phyloP scores from a whole-genome alignment of 1,140 invertebrate species.

The Stegodyphus dumicola region DNA sequence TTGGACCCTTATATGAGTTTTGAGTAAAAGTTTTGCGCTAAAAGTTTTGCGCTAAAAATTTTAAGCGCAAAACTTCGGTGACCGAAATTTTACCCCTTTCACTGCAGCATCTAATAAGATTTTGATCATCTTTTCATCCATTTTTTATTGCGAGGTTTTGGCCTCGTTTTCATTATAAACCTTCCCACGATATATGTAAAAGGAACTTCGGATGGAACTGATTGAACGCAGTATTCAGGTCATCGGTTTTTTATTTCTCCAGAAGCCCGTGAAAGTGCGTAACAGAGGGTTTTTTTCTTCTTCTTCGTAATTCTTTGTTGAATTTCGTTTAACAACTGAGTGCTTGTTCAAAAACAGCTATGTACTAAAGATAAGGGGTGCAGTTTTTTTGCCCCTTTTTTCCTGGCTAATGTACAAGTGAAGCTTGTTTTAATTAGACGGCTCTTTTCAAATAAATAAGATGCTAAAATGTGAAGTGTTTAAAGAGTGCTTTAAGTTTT shows the following conservation, averaged over 20 bases:
- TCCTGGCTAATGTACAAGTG: no score
- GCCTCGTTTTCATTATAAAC: constrained; percentile 59
- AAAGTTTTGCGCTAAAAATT: no score
- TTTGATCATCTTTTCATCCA: constrained; percentile 57
- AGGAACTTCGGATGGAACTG: constrained; percentile 22
- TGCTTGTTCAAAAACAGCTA: no score
- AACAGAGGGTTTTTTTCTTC: background rate
- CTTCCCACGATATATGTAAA: constrained; percentile 53
- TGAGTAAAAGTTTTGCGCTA: no score
- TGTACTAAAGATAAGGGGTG: no score
- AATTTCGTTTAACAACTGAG: background rate
- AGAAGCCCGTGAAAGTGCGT: background rate
- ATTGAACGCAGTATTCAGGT: constrained; percentile 35
- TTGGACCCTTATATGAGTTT: no score
- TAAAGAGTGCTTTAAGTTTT: no score
- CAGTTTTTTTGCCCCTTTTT: no score
- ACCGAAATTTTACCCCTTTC: constrained; percentile 61
- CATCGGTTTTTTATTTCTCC: constrained; percentile 40
- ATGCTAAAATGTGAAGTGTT: no score
- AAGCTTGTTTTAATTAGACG: no score
- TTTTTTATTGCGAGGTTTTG: constrained; percentile 42
- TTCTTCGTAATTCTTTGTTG: constrained; percentile 1
- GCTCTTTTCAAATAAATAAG: no score
- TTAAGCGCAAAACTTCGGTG: constrained; percentile 22
- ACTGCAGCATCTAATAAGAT: constrained; percentile 56